Conservation (phyloP, 2,797 vertebrate species). For the Scleropages formosus region DNA sequence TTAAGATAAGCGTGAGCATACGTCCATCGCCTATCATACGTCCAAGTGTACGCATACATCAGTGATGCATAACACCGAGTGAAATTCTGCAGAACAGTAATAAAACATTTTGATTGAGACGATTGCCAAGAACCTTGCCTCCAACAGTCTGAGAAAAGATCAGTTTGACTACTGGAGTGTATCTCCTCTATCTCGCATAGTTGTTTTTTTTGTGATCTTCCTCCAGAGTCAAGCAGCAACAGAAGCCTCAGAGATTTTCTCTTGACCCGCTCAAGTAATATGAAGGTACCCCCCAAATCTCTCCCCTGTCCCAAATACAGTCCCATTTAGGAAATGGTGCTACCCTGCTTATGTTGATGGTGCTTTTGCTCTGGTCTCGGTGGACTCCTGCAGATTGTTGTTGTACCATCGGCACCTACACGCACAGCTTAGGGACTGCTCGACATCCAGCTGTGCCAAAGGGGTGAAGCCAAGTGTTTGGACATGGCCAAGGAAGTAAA, state of each 20-base stretch:
- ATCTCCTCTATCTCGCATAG: background rate
- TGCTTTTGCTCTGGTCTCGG: background rate
- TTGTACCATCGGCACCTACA: background rate
- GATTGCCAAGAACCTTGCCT: too few relatives aligned
- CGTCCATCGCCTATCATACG: too few relatives aligned
- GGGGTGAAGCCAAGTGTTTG: constrained; percentile 7
- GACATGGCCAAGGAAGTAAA: background rate
- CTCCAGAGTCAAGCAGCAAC: background rate
- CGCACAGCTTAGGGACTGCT: background rate
- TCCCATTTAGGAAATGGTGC: background rate
- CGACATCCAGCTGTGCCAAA: background rate
- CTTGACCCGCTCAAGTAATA: too few relatives aligned
- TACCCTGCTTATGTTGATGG: too few relatives aligned
- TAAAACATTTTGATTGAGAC: too few relatives aligned
- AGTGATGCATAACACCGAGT: too few relatives aligned
- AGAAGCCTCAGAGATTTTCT: background rate
- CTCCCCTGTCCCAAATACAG: too few relatives aligned
- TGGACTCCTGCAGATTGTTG: background rate
- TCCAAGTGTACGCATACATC: too few relatives aligned
- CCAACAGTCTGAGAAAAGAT: too few relatives aligned
- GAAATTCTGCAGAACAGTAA: too few relatives aligned
- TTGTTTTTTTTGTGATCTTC: background rate
- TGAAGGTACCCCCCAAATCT: too few relatives aligned
- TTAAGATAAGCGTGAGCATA: too few relatives aligned
- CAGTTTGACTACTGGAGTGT: background rate